phyloP scores from a whole-genome alignment of 2,113 vertebrate genomes.

The Narcine bancroftii region DNA sequence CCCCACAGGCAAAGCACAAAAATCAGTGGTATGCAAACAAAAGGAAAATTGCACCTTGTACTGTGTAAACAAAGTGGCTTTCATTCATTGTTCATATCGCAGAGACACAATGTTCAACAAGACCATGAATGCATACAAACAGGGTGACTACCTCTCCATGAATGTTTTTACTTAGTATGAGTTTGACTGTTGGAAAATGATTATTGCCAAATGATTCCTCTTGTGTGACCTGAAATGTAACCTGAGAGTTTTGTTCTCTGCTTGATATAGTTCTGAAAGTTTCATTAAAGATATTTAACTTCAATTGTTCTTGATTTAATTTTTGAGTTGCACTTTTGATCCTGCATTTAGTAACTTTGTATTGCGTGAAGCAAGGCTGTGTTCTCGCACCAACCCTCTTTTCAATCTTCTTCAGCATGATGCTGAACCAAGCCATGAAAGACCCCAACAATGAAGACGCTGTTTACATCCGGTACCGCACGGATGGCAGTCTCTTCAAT shows the following conservation, averaged over 20 bases:
- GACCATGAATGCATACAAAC: neutral
- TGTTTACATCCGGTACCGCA: no score
- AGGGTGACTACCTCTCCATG: neutral
- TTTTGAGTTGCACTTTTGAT: neutral
- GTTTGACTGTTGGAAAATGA: no score
- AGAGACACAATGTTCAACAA: neutral
- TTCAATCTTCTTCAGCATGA: no score
- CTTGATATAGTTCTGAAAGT: neutral
- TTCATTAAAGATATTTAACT: neutral
- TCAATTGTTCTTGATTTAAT: conserved; percentile 2
- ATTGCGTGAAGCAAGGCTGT: neutral
- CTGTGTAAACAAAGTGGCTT: neutral
- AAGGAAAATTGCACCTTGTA: neutral
- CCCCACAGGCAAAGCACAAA: neutral
- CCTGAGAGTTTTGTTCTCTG: neutral
- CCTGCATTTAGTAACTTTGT: neutral
- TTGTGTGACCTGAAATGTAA: no score
- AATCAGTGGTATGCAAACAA: neutral
- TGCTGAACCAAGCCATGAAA: no score
- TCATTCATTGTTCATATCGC: neutral
- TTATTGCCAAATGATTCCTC: no score
- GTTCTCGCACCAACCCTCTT: no score
- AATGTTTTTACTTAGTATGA: neutral
- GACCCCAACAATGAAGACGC: no score
- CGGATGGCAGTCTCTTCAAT: no score